A percentile compares a stretch with the other conserved stretches of the same genome.
Conservation (phyloP, 37 sponge, comb jelly and placozoan species). For the Ephydatia muelleri region DNA sequence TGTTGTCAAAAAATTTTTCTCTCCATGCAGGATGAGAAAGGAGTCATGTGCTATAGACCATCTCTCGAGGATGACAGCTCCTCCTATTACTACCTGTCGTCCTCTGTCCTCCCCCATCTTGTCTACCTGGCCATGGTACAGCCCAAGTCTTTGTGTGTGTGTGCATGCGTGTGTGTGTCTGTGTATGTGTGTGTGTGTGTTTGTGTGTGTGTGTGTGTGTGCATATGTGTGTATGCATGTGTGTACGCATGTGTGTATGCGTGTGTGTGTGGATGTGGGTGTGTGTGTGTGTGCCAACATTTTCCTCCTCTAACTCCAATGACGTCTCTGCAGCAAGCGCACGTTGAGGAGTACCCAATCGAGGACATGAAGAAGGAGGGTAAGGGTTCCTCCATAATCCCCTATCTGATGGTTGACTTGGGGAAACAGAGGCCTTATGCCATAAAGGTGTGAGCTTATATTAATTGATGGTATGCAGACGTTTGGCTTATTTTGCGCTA, state of each 20-base stretch:
- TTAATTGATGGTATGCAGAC: no score
- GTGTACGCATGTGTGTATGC: no score
- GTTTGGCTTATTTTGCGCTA: no score
- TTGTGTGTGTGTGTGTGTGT: no score
- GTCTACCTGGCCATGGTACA: slow-evolving; percentile 9
- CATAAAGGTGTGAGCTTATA: slow-evolving; percentile 43
- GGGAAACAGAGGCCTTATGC: slow-evolving; percentile 39
- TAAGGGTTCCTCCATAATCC: slow-evolving; percentile 10
- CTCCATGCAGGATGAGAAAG: slow-evolving; percentile 29
- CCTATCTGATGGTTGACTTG: slow-evolving; percentile 48
- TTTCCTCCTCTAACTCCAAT: no score
- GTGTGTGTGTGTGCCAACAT: no score
- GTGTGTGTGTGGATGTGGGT: no score
- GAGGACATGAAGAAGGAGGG: slow-evolving; percentile 35
- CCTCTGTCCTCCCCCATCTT: not conserved
- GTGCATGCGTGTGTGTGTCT: no score
- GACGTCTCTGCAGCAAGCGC: slow-evolving; percentile 25
- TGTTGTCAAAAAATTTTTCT: not conserved
- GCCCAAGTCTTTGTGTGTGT: no score
- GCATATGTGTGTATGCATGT: no score
- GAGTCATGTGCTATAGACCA: slow-evolving; percentile 40
- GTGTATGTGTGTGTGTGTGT: no score
- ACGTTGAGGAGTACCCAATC: slow-evolving; percentile 30
- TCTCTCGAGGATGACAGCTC: slow-evolving; percentile 25
- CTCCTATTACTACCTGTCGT: slow-evolving; percentile 22